Evolutionary conservation across 2,797 vertebrate genomes (phyloP).

Genomic region (Pangasius larnaudii): DNA sequence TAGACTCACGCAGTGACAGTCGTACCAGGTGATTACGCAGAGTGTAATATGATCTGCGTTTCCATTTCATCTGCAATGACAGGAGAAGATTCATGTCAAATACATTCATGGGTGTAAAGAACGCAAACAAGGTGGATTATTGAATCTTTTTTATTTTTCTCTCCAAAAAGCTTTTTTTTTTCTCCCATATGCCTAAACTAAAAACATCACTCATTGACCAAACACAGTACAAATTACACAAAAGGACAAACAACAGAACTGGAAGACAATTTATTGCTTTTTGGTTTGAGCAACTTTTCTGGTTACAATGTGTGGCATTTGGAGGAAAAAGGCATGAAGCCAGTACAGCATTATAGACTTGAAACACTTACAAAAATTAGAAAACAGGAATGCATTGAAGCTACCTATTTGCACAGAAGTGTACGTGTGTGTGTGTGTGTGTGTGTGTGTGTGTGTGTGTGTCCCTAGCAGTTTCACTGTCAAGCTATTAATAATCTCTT

Average conservation of each 20-base stretch:
- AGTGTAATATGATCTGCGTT: neutral
- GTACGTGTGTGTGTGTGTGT: neutral
- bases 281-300: neutral
- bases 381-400: neutral
- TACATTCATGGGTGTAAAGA: neutral
- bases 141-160: neutral
- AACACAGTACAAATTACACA: neutral
- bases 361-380: neutral
- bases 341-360: neutral
- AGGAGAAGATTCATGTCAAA: neutral
- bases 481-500: neutral
- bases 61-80: neutral
- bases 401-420: neutral
- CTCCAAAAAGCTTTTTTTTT: neutral
- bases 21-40: neutral
- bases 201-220: neutral
- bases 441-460: neutral
- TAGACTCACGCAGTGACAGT: neutral
- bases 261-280: neutral
- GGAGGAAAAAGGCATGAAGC: neutral
- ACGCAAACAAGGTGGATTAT: neutral
- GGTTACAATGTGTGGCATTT: neutral
- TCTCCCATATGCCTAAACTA: neutral
- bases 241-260: neutral
- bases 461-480: neutral